Evolutionary conservation across 2,113 vertebrate genomes (phyloP).

Genomic region (Hyla sarda): DNA sequence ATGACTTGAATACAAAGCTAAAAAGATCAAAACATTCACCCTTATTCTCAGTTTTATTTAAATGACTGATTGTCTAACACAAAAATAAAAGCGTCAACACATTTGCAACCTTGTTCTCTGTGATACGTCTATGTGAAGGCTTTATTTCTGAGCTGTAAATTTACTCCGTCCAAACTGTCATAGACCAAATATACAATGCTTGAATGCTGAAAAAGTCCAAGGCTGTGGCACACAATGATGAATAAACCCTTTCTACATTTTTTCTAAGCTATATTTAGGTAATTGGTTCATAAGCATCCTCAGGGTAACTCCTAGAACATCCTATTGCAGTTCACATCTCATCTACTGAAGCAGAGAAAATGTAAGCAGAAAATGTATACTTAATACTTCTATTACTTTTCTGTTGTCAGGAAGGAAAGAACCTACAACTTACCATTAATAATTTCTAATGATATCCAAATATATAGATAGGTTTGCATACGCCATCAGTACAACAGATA

Average conservation of each 20-base stretch:
- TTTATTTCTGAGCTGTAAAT: slow-evolving; percentile 49
- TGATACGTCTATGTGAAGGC: slow-evolving; percentile 25
- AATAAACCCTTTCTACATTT: slow-evolving; percentile 8
- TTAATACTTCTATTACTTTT: too few species aligned
- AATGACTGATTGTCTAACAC: neutral
- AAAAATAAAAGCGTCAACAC: neutral
- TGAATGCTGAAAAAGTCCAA: slow-evolving; percentile 10
- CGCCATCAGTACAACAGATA: too few species aligned
- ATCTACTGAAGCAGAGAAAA: too few species aligned
- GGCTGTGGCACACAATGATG: neutral
- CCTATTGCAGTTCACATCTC: too few species aligned
- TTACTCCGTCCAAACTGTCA: neutral
- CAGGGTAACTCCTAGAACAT: neutral
- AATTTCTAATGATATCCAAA: too few species aligned
- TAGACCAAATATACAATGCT: neutral
- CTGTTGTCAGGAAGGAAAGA: too few species aligned
- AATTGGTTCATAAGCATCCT: neutral
- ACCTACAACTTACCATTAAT: too few species aligned
- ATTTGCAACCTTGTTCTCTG: slow-evolving; percentile 2
- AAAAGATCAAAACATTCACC: neutral
- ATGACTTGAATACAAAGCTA: neutral
- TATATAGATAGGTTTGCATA: too few species aligned
- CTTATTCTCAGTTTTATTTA: neutral
- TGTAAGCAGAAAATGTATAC: too few species aligned
- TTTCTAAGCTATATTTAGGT: neutral